Evolutionary conservation across 2,113 vertebrate species (phyloP).

Genomic region (Neolamprologus fasciatus): DNA sequence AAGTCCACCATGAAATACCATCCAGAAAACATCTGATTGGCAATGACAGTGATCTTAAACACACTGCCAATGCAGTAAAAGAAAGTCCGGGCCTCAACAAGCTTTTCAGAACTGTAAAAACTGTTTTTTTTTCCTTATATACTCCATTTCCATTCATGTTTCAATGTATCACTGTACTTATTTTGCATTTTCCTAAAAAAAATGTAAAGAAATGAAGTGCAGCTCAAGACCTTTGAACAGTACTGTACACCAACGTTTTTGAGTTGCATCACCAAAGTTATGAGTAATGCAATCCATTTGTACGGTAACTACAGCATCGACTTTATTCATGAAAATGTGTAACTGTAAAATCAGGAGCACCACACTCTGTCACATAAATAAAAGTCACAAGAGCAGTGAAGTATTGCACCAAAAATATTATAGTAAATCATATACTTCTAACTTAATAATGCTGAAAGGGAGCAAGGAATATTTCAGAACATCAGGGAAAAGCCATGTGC

Average conservation of each 20-base stretch:
- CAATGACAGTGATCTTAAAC: neutral
- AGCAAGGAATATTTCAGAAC: neutral
- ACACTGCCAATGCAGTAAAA: neutral
- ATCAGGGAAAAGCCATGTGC: constrained; percentile 23
- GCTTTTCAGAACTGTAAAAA: neutral
- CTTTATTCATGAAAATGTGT: neutral
- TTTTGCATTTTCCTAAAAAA: neutral
- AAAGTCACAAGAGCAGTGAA: constrained; percentile 18
- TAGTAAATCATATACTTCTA: constrained; percentile 1
- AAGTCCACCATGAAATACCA: neutral
- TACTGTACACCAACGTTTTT: no score
- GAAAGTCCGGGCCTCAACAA: neutral
- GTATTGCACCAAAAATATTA: neutral
- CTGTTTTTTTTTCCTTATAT: neutral
- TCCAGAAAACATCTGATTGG: neutral
- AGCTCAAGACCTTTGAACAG: no score
- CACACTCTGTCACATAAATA: neutral
- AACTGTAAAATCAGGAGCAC: neutral
- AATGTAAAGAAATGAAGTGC: no score
- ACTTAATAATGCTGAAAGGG: constrained; percentile 11
- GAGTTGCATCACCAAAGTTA: neutral
- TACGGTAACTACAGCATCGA: neutral
- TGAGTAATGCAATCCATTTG: neutral
- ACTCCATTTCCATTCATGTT: neutral
- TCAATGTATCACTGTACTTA: neutral